Evolutionary conservation across 2,888 invertebrate genomes (phyloP).

Genomic region (Eristalis intricaria): DNA sequence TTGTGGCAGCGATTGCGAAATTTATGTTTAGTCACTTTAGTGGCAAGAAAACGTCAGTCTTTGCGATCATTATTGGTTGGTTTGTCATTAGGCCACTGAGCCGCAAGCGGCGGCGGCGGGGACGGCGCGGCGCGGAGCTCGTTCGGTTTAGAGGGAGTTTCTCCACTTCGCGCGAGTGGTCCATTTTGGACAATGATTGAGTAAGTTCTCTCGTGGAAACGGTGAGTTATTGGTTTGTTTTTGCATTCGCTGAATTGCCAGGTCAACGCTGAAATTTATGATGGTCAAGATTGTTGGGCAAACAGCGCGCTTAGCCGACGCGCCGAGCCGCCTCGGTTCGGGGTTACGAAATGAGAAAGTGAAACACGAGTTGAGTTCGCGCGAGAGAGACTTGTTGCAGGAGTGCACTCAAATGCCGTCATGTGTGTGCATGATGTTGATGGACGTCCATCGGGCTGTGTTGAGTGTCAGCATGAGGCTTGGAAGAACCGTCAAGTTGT

Average conservation of each 20-base stretch:
- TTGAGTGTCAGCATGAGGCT: background rate
- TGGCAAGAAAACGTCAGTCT: constrained; percentile 66
- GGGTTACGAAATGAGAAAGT: constrained; percentile 15
- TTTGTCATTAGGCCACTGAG: constrained; percentile 25
- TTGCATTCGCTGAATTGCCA: background rate
- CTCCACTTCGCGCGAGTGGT: constrained; percentile 26
- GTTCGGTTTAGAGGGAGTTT: background rate
- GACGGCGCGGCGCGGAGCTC: background rate
- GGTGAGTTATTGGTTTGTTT: constrained; percentile 26
- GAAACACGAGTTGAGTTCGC: background rate
- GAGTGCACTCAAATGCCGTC: background rate
- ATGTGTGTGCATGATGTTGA: background rate
- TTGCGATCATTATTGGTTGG: constrained; percentile 53
- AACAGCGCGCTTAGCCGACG: background rate
- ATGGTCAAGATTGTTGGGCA: constrained; percentile 9
- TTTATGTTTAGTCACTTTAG: constrained; percentile 66
- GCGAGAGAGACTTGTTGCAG: background rate
- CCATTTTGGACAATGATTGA: constrained; percentile 39
- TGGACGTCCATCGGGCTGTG: background rate
- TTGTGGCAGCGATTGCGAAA: constrained; percentile 62
- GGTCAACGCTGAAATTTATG: constrained; percentile 33
- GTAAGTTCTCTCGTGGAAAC: constrained; percentile 32
- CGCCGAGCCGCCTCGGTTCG: background rate
- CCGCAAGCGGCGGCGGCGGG: background rate
- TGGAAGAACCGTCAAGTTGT: background rate